Conservation (phyloP, 2,888 invertebrate species). For the Polydesmus complanatus region DNA sequence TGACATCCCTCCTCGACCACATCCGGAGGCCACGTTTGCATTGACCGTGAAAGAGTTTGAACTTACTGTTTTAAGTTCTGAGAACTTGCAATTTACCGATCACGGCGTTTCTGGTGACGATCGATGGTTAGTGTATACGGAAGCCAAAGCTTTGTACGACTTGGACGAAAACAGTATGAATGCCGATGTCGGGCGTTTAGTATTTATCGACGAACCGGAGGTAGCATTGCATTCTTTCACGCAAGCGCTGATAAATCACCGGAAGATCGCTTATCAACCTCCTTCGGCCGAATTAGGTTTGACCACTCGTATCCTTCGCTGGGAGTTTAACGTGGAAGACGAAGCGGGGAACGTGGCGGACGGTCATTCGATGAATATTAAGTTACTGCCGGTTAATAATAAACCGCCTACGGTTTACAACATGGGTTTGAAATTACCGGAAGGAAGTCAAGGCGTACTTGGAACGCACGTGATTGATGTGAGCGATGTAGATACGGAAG, state of each 20-base stretch:
- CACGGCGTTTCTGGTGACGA: constrained; percentile 28
- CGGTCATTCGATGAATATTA: constrained; percentile 28
- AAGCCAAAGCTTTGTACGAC: constrained; percentile 27
- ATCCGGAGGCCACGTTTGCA: constrained; percentile 26
- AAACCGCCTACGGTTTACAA: constrained; percentile 30
- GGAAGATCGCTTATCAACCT: constrained; percentile 31
- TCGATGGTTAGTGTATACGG: constrained; percentile 25
- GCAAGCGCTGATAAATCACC: constrained; percentile 32
- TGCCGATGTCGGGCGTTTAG: constrained; percentile 23
- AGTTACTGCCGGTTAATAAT: constrained; percentile 30
- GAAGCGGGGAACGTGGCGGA: constrained; percentile 27
- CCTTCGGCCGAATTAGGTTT: constrained; percentile 29
- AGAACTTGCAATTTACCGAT: constrained; percentile 27
- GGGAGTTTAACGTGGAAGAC: constrained; percentile 30
- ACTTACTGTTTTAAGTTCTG: constrained; percentile 26
- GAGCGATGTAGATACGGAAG: constrained; percentile 29
- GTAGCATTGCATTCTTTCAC: constrained; percentile 25
- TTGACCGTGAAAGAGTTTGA: constrained; percentile 29
- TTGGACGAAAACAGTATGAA: constrained; percentile 28
- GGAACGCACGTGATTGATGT: constrained; percentile 27
- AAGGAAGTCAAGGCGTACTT: constrained; percentile 27
- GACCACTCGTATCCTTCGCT: constrained; percentile 28
- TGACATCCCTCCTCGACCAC: constrained; percentile 28
- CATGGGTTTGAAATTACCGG: constrained; percentile 26
- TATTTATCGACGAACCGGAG: constrained; percentile 13